Percentiles rank a stretch among this genome's conserved stretches.
Evolutionary conservation across 2,888 invertebrate genomes (phyloP).

Genomic region (Protula sp.): DNA sequence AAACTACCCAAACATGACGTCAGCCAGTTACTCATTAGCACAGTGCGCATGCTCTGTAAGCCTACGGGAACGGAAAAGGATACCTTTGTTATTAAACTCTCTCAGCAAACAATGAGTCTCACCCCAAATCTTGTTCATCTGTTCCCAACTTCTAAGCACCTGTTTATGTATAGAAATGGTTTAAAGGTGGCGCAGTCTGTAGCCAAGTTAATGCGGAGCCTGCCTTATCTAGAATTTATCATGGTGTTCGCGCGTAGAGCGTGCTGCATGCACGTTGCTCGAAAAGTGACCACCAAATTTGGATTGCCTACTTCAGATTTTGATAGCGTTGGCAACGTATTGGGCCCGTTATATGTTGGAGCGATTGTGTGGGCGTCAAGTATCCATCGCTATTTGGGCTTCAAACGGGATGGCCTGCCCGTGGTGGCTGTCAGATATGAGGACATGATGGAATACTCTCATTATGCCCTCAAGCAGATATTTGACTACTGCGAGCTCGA

Average conservation of each 20-base stretch:
- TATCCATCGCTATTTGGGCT: constrained; percentile 6
- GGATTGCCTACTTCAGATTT: too few species aligned
- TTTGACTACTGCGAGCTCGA: constrained; percentile 10
- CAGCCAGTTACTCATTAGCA: constrained; percentile 1
- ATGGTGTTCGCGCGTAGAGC: too few species aligned
- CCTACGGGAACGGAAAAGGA: constrained; percentile 2
- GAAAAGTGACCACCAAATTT: too few species aligned
- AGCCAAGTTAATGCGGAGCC: too few species aligned
- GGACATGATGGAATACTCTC: background rate
- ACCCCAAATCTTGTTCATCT: constrained; percentile 3
- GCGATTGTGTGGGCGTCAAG: constrained; percentile 4
- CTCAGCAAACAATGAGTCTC: constrained; percentile 5
- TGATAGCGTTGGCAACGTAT: too few species aligned
- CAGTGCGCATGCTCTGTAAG: constrained; percentile 15
- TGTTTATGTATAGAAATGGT: too few species aligned
- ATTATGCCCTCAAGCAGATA: background rate
- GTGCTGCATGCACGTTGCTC: too few species aligned
- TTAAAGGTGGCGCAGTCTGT: too few species aligned
- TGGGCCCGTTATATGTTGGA: too few species aligned
- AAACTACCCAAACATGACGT: constrained; percentile 4
- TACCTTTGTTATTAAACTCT: constrained; percentile 10
- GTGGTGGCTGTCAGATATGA: constrained; percentile 6
- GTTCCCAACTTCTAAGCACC: too few species aligned
- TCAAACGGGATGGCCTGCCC: constrained; percentile 1
- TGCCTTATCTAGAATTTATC: too few species aligned